A percentile compares a stretch with the other conserved stretches of the same genome.
Conservation (phyloP, 2,888 invertebrate species). For the Standfussiana lucernea region DNA sequence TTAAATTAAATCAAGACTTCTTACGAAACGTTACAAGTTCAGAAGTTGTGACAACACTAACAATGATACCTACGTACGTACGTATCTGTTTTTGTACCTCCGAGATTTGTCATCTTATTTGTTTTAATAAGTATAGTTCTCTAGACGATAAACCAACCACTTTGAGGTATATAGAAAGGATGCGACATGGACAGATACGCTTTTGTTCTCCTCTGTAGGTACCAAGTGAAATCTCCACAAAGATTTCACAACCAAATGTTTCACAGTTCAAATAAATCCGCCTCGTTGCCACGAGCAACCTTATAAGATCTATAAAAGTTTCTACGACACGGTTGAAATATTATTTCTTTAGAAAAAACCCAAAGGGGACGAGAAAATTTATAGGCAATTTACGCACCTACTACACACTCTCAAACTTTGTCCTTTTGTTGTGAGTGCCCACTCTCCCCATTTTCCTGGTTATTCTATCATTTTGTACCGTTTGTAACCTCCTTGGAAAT, state of each 20-base stretch:
- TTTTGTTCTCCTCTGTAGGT: neutral
- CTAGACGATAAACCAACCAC: neutral
- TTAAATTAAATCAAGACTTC: conserved; percentile 53
- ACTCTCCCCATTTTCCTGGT: conserved; percentile 58
- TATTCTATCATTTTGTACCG: conserved; percentile 61
- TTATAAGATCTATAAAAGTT: conserved; percentile 54
- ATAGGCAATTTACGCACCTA: conserved; percentile 68
- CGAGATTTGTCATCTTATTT: neutral
- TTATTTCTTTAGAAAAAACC: conserved; percentile 42
- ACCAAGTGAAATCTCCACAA: conserved; percentile 11
- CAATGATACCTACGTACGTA: neutral
- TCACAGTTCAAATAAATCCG: conserved; percentile 49
- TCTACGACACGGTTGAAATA: conserved; percentile 38
- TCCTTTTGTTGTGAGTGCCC: conserved; percentile 61
- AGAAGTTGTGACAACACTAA: conserved; percentile 8
- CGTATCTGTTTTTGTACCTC: neutral
- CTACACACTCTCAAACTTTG: conserved; percentile 61
- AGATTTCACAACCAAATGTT: conserved; percentile 27
- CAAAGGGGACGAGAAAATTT: conserved; percentile 58
- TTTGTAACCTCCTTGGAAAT: conserved; percentile 59
- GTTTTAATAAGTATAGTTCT: neutral
- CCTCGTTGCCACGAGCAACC: conserved; percentile 20
- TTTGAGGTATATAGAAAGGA: neutral
- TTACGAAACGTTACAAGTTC: conserved; percentile 29
- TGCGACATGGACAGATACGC: neutral